Percentiles rank a stretch among this genome's conserved stretches.
These are phyloP conservation scores for Microchirus variegatus DNA, from an alignment of 2,797 vertebrate species.

Conservation along the genomic window DNA sequence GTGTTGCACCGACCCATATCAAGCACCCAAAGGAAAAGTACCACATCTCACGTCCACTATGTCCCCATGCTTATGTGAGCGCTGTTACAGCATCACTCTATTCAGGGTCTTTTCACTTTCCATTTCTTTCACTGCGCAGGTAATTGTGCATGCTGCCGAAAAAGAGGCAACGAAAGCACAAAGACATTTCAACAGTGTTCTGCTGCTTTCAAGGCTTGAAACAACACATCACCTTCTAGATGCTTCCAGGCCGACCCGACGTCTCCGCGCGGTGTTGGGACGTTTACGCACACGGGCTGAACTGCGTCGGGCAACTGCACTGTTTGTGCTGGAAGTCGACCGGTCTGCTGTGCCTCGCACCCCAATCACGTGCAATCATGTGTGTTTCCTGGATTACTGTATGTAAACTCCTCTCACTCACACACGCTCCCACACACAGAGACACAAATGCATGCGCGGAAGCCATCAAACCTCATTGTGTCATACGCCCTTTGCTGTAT, in stretches of 20 bases:
- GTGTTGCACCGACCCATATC: slow-evolving; percentile 28
- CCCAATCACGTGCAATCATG: slow-evolving; percentile 65
- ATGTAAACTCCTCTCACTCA: slow-evolving; percentile 63
- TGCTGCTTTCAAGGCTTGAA: slow-evolving; percentile 64
- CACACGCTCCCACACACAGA: slow-evolving; percentile 44
- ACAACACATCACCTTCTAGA: slow-evolving; percentile 75
- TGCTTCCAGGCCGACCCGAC: slow-evolving; percentile 56
- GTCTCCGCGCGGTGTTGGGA: slow-evolving; percentile 41
- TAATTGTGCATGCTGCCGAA: slow-evolving; percentile 70
- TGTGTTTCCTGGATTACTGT: slow-evolving; percentile 65
- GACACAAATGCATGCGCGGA: slow-evolving; percentile 17
- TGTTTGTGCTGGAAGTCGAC: slow-evolving; percentile 72
- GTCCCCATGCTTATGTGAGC: slow-evolving; percentile 59
- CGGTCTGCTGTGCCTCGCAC: slow-evolving; percentile 60
- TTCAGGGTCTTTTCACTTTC: slow-evolving; percentile 68
- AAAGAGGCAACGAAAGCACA: slow-evolving; percentile 64
- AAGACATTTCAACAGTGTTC: slow-evolving; percentile 64
- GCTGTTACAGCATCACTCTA: slow-evolving; percentile 47
- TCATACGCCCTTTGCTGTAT: slow-evolving; percentile 33
- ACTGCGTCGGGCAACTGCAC: slow-evolving; percentile 14
- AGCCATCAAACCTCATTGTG: slow-evolving; percentile 50
- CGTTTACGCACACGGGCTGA: slow-evolving; percentile 49
- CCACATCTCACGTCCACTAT: slow-evolving; percentile 59
- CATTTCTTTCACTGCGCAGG: slow-evolving; percentile 54
- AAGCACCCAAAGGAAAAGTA: slow-evolving; percentile 47